phyloP scores from a whole-genome alignment of 2,888 invertebrate species.

The Neria commutata region DNA sequence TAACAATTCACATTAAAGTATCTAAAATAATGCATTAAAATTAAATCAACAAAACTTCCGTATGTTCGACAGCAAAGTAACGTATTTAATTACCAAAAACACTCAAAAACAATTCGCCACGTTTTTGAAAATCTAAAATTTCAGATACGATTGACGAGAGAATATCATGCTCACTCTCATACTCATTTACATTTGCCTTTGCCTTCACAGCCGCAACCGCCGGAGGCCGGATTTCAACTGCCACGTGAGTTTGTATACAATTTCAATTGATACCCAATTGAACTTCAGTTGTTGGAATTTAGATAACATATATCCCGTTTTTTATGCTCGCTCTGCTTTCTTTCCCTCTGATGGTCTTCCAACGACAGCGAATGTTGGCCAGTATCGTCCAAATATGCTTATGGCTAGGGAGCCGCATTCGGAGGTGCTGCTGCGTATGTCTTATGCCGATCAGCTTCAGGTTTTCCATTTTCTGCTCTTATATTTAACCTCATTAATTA shows the following conservation, averaged over 20 bases:
- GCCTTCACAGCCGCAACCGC: slow-evolving; percentile 77
- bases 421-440: slow-evolving; percentile 62
- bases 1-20: neutral
- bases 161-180: slow-evolving; percentile 92
- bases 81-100: slow-evolving; percentile 3
- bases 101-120: slow-evolving; percentile 49
- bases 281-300: neutral
- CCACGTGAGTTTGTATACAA: slow-evolving; percentile 66
- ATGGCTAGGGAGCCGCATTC: slow-evolving; percentile 63
- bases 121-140: slow-evolving; percentile 59
- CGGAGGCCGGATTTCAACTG: slow-evolving; percentile 70
- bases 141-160: slow-evolving; percentile 91
- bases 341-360: slow-evolving; percentile 4
- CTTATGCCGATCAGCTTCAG: slow-evolving; percentile 63
- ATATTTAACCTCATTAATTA: slow-evolving; percentile 59
- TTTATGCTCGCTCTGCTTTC: neutral
- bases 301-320: neutral
- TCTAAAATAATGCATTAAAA: slow-evolving; percentile 23
- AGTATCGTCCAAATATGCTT: slow-evolving; percentile 64
- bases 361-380: slow-evolving; percentile 60
- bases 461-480: slow-evolving; percentile 55
- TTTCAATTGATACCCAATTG: slow-evolving; percentile 16
- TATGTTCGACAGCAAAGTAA: neutral
- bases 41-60: slow-evolving; percentile 15
- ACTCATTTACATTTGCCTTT: slow-evolving; percentile 91